Evolutionary conservation across 2,113 vertebrate genomes (phyloP), one percentile per base, ranked within the genome.

Genomic region (Chamaetylas fuelleborni): DNA sequence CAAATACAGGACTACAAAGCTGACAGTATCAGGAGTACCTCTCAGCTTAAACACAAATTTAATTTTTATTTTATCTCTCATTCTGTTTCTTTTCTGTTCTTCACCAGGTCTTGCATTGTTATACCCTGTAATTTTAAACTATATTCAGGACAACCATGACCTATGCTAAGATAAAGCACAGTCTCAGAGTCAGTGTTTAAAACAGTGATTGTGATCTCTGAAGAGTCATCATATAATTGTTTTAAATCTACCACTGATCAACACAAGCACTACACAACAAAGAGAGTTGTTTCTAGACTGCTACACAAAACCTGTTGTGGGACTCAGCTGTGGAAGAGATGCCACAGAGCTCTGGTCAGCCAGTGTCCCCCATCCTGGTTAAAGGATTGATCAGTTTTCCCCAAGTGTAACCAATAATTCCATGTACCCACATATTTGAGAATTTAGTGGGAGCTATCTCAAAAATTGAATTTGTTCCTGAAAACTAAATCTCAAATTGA

Each of bases 11-110:
- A 57, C 14, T 45, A 26, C 4, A 81, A 83, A 82, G 19, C 4
- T 66, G 13, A 20, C 25, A 34, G 4, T 0, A 2, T 48, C 3
- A 18, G 1, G 10, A 11, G 0, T 34, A 47, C 16, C 29, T 88
- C 48, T 88, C 12, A 14, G 29, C 81, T 91, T 62, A 45, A 82
- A 11, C 3, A 31, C 0, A n/a, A 58, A 28, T 38, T 62, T 23
- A 8, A 1, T 61, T 76, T 89, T 79, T 16, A 5, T 33, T 86
- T 81, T 51, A 10, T 84, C 66, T 66, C 8, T 50, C 24, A 19
- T 87, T 70, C 5, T 56, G 14, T 58, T 91, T 84, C 62, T 20
- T 3, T 74, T 81, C 47, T 48, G 7, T n/a, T 8, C 16, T 73
- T 60, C 33, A 34, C 13, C 11, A 81, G 1, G 22, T 81, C 33